Conservation (phyloP, 2,113 vertebrate genomes). For the Laticauda laticaudata region DNA sequence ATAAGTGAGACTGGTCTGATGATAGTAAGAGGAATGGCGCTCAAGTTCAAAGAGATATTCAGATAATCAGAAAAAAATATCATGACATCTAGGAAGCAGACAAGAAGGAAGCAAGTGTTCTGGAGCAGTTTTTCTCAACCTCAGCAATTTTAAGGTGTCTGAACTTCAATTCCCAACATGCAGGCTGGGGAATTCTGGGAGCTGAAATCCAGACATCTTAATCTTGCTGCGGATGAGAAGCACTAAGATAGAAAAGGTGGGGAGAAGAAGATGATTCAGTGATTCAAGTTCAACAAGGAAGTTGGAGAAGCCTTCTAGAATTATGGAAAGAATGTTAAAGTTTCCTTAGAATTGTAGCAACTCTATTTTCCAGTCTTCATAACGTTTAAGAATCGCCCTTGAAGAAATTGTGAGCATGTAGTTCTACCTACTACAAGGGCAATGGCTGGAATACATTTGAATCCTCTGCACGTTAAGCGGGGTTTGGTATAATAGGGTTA, state of each 20-base stretch:
- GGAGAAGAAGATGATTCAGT: background rate
- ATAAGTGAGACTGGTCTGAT: background rate
- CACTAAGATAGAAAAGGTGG: background rate
- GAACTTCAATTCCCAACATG: background rate
- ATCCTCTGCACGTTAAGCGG: background rate
- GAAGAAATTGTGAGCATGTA: background rate
- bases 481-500: background rate
- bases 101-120: background rate
- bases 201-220: background rate
- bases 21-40: background rate
- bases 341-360: background rate
- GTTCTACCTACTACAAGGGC: background rate
- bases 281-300: background rate
- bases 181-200: background rate
- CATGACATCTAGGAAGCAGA: too few relatives aligned
- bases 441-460: background rate
- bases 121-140: background rate
- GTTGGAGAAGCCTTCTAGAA: background rate
- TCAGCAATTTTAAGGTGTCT: background rate
- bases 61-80: background rate
- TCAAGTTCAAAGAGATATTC: background rate
- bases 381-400: background rate
- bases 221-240: background rate
- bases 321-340: background rate
- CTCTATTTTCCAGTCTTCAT: background rate